phyloP scores from a whole-genome alignment of 1,140 invertebrate genomes.

The Drosophila dunni region DNA sequence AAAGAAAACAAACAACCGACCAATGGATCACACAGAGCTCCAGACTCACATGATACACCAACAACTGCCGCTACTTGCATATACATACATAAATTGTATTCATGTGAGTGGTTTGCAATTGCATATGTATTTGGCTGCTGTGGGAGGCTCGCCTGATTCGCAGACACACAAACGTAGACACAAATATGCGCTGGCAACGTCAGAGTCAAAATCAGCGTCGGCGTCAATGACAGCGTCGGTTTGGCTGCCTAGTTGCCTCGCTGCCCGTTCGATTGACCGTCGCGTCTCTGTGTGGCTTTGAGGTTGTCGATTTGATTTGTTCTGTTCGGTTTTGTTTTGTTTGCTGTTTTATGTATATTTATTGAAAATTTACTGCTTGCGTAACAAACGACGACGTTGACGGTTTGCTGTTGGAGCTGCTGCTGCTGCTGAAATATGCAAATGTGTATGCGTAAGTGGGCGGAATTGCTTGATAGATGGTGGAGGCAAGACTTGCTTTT shows the following conservation, averaged over 20 bases:
- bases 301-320: conserved; percentile 58
- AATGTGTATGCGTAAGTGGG: conserved; percentile 70
- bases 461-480: conserved; percentile 24
- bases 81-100: too few species aligned
- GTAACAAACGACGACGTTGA: conserved; percentile 67
- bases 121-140: conserved; percentile 9
- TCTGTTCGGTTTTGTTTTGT: conserved; percentile 45
- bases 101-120: too few species aligned
- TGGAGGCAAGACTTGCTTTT: background rate
- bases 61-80: background rate
- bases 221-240: conserved; percentile 24
- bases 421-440: conserved; percentile 55
- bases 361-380: conserved; percentile 83
- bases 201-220: background rate
- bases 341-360: conserved; percentile 80
- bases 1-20: conserved; percentile 60
- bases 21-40: conserved; percentile 26
- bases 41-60: conserved; percentile 37
- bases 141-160: conserved; percentile 46
- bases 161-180: conserved; percentile 5
- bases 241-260: conserved; percentile 37
- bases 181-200: conserved; percentile 17
- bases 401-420: background rate
- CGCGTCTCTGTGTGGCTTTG: conserved; percentile 20
- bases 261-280: conserved; percentile 26